Percentiles rank a stretch among this genome's conserved stretches.
phyloP scores from a whole-genome alignment of 2,113 vertebrate species.

The Chionodraco myersi region DNA sequence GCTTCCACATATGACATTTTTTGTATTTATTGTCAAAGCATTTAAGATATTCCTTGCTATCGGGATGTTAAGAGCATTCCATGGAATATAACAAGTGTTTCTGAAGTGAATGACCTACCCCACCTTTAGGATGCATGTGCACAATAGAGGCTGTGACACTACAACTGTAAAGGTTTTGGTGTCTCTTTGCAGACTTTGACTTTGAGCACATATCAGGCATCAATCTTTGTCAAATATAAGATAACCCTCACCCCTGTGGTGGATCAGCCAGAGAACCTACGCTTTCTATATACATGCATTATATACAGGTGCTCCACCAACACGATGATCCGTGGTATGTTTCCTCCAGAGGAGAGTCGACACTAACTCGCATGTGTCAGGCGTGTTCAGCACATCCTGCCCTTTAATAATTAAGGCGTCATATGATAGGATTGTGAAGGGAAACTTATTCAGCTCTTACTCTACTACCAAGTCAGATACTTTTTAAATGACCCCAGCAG shows the following conservation, averaged over 20 bases:
- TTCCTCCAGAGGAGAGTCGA: slow-evolving; percentile 13
- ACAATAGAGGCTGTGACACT: background rate
- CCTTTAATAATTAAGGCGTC: background rate
- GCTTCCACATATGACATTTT: too few species aligned
- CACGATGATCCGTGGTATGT: slow-evolving; percentile 28
- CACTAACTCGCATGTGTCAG: slow-evolving; percentile 1
- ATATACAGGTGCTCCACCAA: background rate
- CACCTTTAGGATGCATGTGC: background rate
- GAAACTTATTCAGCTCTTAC: too few species aligned
- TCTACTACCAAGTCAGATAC: too few species aligned
- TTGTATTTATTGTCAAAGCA: too few species aligned
- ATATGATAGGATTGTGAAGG: background rate
- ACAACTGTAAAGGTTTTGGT: background rate
- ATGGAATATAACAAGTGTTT: too few species aligned
- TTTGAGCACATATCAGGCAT: background rate
- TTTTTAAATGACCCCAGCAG: background rate
- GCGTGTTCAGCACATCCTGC: slow-evolving; percentile 30
- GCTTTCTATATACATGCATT: slow-evolving; percentile 9
- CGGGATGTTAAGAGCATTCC: too few species aligned
- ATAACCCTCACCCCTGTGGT: background rate
- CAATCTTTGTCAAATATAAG: slow-evolving; percentile 8
- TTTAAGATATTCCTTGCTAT: too few species aligned
- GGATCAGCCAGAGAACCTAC: background rate
- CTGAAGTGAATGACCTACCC: too few species aligned
- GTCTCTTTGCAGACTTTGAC: background rate